Evolutionary conservation across 2,797 vertebrate genomes (phyloP).

Genomic region (Paedocypris micromegethes): DNA sequence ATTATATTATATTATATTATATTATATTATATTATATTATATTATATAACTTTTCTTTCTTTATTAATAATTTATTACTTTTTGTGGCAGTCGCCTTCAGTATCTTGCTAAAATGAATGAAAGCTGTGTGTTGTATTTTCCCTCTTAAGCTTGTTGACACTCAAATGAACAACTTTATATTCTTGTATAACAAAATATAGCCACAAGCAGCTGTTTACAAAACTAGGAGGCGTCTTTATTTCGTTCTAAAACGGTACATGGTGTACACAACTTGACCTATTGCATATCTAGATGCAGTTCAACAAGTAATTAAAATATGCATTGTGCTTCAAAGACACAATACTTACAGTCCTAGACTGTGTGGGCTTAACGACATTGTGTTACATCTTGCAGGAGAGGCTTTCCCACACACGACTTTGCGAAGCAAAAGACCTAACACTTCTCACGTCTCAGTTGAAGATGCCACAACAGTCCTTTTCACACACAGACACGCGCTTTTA

Average conservation of each 20-base stretch:
- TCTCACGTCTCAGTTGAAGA: background rate
- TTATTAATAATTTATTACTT: too few relatives aligned
- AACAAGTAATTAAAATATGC: conserved; percentile 12
- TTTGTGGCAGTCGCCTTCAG: too few relatives aligned
- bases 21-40: too few relatives aligned
- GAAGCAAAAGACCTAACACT: conserved; percentile 5
- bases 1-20: too few relatives aligned
- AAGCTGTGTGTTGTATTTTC: background rate
- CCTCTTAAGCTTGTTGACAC: conserved; percentile 4
- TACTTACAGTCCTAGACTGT: background rate
- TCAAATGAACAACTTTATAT: conserved; percentile 10
- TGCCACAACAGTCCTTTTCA: too few relatives aligned
- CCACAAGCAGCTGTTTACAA: background rate
- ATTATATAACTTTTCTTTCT: too few relatives aligned
- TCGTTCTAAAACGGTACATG: background rate
- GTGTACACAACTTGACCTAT: conserved; percentile 9
- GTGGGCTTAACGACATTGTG: background rate
- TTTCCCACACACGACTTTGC: background rate
- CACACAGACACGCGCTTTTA: too few relatives aligned
- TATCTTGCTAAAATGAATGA: conserved; percentile 1
- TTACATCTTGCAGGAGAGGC: background rate
- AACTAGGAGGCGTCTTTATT: background rate
- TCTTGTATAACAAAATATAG: background rate
- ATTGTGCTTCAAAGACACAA: background rate
- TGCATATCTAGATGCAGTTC: conserved; percentile 2